Evolutionary conservation across 2,888 invertebrate species (phyloP), one percentile per base, ranked within the genome.

Genomic region (Melinaea marsaeus): DNA sequence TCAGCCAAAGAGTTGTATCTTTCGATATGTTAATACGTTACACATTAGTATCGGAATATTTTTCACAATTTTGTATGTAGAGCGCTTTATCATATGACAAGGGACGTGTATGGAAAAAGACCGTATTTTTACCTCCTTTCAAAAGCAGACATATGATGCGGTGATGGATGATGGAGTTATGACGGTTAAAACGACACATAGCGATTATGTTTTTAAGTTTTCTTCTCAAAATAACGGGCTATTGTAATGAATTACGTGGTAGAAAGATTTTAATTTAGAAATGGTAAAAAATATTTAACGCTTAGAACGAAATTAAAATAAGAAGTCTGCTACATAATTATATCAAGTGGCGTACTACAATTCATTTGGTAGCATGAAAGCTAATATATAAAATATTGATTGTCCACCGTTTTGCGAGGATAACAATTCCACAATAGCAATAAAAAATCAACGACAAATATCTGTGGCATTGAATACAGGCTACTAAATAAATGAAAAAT

Each of bases 401-500:
- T 81, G 78, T 81, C 75, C 72, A 74, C 77, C 78, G 75, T 79
- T 84, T 77, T 72, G 78, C 71, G 75, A 84, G 80, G 81, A 84
- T 84, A 85, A 85, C 84, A 86, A 85, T 81, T 77, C 79, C 75
- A 72, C 83, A 81, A 84, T 78, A 75, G 76, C 84, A 84, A 87
- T 88, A 88, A 88, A 88, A 89, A 88, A 83, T 80, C 81, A 74
- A 69, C 79, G 76, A 82, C 85, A 84, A 88, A 87, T 86, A 86
- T 81, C 79, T 22, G 22, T 22, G 22, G 22, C 22, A 22, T 22
- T 22, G 22, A 22, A 22, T 22, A 22, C 22, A 22, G 22, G 22
- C 22, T 22, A 22, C 22, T 22, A 22, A 22, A 22, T 22, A 22
- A 22, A 22, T 22, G 22, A 22, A 74, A 85, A 88, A 90, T 88